Evolutionary conservation across 2,888 invertebrate genomes (phyloP), one percentile per base, ranked within the genome.

Genomic region (Perdita meconis): DNA sequence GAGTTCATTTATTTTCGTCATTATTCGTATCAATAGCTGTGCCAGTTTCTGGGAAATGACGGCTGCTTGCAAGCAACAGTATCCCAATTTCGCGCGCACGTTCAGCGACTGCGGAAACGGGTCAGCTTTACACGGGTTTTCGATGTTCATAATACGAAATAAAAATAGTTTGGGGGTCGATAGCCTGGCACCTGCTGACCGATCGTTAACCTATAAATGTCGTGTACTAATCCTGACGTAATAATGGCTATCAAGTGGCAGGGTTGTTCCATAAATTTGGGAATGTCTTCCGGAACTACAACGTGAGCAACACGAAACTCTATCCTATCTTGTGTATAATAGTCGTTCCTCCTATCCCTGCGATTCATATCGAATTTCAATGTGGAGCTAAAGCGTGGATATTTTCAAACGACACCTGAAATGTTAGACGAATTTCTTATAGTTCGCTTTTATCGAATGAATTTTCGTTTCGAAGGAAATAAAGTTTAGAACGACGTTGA

Each of bases 191-290:
- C 72, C 69, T 65, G 73, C 47, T 30, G 22, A 34, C 13, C 63
- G 84, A 84, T 86, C 87, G 86, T 87, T 87, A 87, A 84, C 82
- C 86, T 84, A 86, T 87, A 86, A 87, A 87, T 79, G 82, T 70
- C 80, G 56, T 53, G 64, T 50, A 55, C 59, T 51, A 59, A 66
- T 64, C 57, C 40, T 42, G 53, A 66, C 55, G 51, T 67, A 72
- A 51, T 59, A 74, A 47, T 61, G 57, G 42, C 51, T 22, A 66
- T 70, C 38, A 50, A 64, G 60, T 60, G 51, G n/a, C 50, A 22
- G 36, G 10, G 36, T n/a, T 40, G 53, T 50, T 36, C 50, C 56
- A 42, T 61, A 57, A 70, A 73, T 66, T 26, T 40, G 56, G 38
- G 44, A 65, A 76, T 64, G 24, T 59, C 66, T 63, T 53, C 30